Evolutionary conservation across 1,140 invertebrate species (phyloP).

Genomic region (Drusus annulatus): DNA sequence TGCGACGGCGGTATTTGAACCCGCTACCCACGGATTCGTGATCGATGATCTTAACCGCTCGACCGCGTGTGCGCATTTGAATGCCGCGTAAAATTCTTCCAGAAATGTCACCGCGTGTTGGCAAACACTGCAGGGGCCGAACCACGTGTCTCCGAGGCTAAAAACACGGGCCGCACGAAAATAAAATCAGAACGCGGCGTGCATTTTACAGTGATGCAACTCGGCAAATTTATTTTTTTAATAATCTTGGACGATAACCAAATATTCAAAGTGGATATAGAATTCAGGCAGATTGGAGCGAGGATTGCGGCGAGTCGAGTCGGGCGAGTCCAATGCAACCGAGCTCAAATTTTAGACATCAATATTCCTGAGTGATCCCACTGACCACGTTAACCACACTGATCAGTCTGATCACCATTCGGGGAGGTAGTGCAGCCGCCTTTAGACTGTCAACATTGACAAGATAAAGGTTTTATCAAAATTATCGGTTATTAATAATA

Average conservation of each 20-base stretch:
- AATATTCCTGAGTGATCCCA: too few species aligned
- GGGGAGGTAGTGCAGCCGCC: too few species aligned
- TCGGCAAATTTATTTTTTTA: constrained; percentile 13
- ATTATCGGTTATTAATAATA: too few species aligned
- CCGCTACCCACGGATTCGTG: too few species aligned
- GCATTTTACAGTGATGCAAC: constrained; percentile 42
- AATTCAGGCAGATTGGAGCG: constrained; percentile 18
- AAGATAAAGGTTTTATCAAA: too few species aligned
- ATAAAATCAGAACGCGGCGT: constrained; percentile 36
- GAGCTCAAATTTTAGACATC: too few species aligned
- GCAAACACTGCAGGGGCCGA: constrained; percentile 20
- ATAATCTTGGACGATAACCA: constrained; percentile 43
- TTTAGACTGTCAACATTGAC: too few species aligned
- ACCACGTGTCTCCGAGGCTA: constrained; percentile 22
- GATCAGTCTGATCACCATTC: too few species aligned
- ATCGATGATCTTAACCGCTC: too few species aligned
- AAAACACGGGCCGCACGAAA: constrained; percentile 25
- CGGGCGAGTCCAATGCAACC: background rate
- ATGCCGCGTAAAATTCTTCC: background rate
- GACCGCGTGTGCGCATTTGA: background rate
- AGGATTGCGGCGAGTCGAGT: background rate
- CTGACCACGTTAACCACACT: too few species aligned
- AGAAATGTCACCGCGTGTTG: constrained; percentile 5
- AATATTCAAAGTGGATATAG: constrained; percentile 38
- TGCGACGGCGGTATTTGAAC: too few species aligned